Conservation (phyloP, 2,888 invertebrate species). For the Ormyrus pomaceus region DNA sequence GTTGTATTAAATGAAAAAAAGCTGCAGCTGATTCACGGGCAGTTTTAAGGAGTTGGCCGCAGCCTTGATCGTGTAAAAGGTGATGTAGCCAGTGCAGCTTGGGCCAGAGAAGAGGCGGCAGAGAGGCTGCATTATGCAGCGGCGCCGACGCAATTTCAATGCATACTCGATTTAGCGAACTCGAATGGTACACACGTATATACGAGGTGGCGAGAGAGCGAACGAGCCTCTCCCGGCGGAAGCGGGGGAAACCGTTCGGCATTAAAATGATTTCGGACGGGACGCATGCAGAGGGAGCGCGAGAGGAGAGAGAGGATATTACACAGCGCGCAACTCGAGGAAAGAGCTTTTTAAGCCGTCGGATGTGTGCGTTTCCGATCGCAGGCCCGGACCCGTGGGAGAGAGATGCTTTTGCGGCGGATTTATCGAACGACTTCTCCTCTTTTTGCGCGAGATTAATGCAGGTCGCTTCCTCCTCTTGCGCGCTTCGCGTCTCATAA, state of each 20-base stretch:
- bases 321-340: constrained; percentile 34
- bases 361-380: constrained; percentile 21
- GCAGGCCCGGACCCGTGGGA: neutral
- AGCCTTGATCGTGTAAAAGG: too few species aligned
- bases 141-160: constrained; percentile 47
- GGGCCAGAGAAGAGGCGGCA: neutral
- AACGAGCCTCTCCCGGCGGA: neutral
- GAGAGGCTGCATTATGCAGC: constrained; percentile 48
- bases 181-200: neutral
- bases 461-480: too few species aligned
- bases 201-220: neutral
- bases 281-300: neutral
- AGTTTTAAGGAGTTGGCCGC: too few species aligned
- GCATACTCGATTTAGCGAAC: constrained; percentile 52
- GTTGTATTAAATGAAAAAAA: too few species aligned
- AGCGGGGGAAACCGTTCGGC: constrained; percentile 29
- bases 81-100: too few species aligned
- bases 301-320: constrained; percentile 21
- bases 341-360: constrained; percentile 50
- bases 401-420: constrained; percentile 8
- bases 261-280: constrained; percentile 52
- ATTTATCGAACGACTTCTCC: neutral
- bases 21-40: too few species aligned
- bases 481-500: neutral
- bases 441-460: constrained; percentile 13